These are phyloP conservation scores for Limonius californicus DNA, from an alignment of 1,140 invertebrate species.

Conservation along the genomic window DNA sequence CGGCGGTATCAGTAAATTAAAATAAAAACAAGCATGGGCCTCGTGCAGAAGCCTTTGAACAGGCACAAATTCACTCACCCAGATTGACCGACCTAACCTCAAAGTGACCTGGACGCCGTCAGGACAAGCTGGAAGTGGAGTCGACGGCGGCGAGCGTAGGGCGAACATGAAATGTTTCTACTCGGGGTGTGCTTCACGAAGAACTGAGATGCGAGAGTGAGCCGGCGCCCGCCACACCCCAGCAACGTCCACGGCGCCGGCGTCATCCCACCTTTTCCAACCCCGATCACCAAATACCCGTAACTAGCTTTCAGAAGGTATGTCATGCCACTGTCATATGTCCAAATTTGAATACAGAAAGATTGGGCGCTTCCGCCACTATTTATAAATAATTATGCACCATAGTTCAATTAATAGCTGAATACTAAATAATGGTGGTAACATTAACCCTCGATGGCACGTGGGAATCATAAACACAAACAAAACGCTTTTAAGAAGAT, in stretches of 20 bases:
- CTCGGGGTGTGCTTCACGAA: conserved; percentile 28
- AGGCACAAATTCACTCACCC: conserved; percentile 15
- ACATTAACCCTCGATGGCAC: too few species aligned
- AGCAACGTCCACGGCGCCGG: conserved; percentile 34
- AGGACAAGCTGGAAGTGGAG: background rate
- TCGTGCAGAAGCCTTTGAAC: background rate
- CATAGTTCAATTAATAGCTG: too few species aligned
- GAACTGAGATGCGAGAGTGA: conserved; percentile 37
- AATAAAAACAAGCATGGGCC: background rate
- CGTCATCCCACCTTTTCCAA: conserved; percentile 29
- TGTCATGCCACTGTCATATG: conserved; percentile 16
- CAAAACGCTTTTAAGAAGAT: too few species aligned
- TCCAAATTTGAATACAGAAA: conserved; percentile 7
- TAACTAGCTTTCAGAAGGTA: conserved; percentile 13
- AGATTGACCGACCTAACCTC: conserved; percentile 14
- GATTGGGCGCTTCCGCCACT: background rate
- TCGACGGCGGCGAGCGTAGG: conserved; percentile 9
- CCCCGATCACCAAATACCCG: conserved; percentile 12
- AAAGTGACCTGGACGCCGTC: conserved; percentile 8
- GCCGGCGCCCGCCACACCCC: conserved; percentile 41
- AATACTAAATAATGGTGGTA: too few species aligned
- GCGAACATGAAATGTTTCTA: conserved; percentile 7
- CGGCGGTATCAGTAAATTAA: background rate
- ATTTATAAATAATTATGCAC: background rate
- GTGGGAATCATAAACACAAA: too few species aligned